Percentiles rank a stretch among this genome's conserved stretches.
These are phyloP conservation scores for Hanleya hanleyi DNA, from an alignment of 2,888 invertebrate genomes.

Conservation along the genomic window DNA sequence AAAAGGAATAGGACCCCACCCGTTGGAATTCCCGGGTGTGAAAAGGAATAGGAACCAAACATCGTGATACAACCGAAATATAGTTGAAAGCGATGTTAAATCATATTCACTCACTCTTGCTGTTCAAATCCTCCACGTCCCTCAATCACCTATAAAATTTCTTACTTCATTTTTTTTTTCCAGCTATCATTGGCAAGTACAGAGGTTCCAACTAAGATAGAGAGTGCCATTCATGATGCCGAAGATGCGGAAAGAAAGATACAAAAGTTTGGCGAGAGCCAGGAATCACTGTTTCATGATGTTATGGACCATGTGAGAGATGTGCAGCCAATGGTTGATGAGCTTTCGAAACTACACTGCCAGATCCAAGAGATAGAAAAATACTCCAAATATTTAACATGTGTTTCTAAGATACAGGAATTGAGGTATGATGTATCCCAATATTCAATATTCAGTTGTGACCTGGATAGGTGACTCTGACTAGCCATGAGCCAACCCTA, in stretches of 20 bases:
- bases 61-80: too few relatives aligned
- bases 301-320: slow-evolving; percentile 53
- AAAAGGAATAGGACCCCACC: too few relatives aligned
- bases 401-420: slow-evolving; percentile 60
- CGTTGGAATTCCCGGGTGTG: too few relatives aligned
- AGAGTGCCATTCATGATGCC: slow-evolving; percentile 58
- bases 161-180: slow-evolving; percentile 15
- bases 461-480: too few relatives aligned
- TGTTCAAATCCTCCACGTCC: too few relatives aligned
- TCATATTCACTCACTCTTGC: too few relatives aligned
- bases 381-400: slow-evolving; percentile 59
- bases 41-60: too few relatives aligned
- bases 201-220: slow-evolving; percentile 65
- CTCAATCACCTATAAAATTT: too few relatives aligned
- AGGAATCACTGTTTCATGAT: slow-evolving; percentile 53
- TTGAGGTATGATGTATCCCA: slow-evolving; percentile 67
- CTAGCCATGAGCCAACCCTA: too few relatives aligned
- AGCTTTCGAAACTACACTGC: slow-evolving; percentile 47
- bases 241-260: slow-evolving; percentile 49
- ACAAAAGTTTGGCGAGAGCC: slow-evolving; percentile 42
- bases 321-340: slow-evolving; percentile 49
- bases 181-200: slow-evolving; percentile 63
- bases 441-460: too few relatives aligned
- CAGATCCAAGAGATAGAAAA: slow-evolving; percentile 61
- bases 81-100: too few relatives aligned